These are phyloP conservation scores for Cynopterus sphinx DNA, from an alignment of 2,797 vertebrate species.

Conservation along the genomic window DNA sequence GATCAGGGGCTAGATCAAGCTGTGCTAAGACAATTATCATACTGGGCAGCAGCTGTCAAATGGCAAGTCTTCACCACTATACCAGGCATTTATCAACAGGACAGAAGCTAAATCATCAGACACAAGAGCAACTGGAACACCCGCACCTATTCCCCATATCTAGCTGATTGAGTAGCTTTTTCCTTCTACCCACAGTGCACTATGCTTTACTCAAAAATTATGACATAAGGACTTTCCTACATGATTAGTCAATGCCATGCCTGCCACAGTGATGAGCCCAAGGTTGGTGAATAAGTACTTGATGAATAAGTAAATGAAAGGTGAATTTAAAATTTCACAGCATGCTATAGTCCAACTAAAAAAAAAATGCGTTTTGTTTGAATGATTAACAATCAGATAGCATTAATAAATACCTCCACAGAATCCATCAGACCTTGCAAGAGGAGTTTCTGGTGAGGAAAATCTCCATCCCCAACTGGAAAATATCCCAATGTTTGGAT, in stretches of 20 bases:
- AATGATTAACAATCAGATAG: conserved; percentile 37
- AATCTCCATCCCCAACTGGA: conserved; percentile 96
- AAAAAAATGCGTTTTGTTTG: conserved; percentile 20
- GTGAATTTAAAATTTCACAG: conserved; percentile 12
- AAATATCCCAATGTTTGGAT: conserved; percentile 96
- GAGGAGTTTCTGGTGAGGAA: conserved; percentile 95
- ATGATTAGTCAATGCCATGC: background rate
- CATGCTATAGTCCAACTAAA: background rate
- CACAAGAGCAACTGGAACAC: background rate
- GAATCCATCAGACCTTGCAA: conserved; percentile 99
- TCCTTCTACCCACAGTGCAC: background rate
- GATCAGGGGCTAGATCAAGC: background rate
- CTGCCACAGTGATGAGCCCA: background rate
- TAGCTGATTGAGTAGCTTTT: background rate
- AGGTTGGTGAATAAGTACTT: background rate
- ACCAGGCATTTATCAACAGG: background rate
- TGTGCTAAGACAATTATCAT: background rate
- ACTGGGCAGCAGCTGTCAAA: background rate
- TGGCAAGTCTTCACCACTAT: background rate
- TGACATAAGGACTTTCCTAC: background rate
- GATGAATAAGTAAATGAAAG: background rate
- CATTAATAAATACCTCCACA: conserved; percentile 91
- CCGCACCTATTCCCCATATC: background rate
- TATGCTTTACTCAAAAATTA: background rate
- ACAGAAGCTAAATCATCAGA: background rate